A percentile compares a stretch with the other conserved stretches of the same genome.
Conservation (phyloP, 2,888 invertebrate species). For the Tipula confusa region DNA sequence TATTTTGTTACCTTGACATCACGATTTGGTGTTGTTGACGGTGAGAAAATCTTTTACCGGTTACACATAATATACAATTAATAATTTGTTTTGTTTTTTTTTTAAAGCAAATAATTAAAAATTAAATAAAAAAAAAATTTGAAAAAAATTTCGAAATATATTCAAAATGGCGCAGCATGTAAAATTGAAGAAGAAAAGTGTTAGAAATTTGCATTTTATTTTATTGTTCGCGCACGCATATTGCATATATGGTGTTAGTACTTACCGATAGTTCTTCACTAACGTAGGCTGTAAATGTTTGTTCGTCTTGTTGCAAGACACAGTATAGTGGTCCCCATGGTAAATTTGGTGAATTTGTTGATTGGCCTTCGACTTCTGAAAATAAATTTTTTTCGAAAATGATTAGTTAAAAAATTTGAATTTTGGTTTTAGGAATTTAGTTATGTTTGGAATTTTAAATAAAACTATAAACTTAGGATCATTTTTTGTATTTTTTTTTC, state of each 20-base stretch:
- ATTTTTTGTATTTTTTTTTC: too few relatives aligned
- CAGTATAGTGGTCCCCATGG: constrained; percentile 69
- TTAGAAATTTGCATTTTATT: too few relatives aligned
- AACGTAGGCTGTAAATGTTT: constrained; percentile 65
- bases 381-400: too few relatives aligned
- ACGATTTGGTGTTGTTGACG: constrained; percentile 48
- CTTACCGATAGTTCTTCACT: constrained; percentile 70
- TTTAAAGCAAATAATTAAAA: constrained; percentile 27
- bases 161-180: constrained; percentile 30
- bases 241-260: too few relatives aligned
- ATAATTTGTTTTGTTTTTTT: not conserved
- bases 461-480: too few relatives aligned
- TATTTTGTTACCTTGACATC: constrained; percentile 50
- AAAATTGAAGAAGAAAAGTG: constrained; percentile 20
- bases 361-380: constrained; percentile 49
- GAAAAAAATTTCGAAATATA: not conserved
- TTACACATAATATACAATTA: not conserved
- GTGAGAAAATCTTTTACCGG: constrained; percentile 27
- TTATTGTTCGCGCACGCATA: not conserved
- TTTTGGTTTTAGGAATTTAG: too few relatives aligned
- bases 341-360: constrained; percentile 47
- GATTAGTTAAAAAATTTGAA: too few relatives aligned
- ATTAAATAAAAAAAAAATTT: constrained; percentile 6
- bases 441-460: too few relatives aligned
- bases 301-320: constrained; percentile 66